phyloP scores from a whole-genome alignment of 2,888 invertebrate species.

The Gasteruption jaculator region DNA sequence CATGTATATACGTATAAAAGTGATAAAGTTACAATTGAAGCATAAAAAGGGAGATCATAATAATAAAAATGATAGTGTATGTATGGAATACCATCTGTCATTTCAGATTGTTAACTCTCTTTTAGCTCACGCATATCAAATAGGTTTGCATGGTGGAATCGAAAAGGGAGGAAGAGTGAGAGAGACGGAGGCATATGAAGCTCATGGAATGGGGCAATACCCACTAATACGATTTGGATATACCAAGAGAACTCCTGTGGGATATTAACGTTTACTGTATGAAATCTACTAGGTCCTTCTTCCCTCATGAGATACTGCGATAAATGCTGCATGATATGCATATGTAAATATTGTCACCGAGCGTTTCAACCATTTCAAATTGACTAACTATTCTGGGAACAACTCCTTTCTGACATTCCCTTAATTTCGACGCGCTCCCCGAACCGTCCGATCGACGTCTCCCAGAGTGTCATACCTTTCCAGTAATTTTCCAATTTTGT shows the following conservation, averaged over 20 bases:
- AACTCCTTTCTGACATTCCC: too few relatives aligned
- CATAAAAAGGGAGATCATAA: too few relatives aligned
- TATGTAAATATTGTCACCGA: slow-evolving; percentile 49
- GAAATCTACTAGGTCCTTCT: too few relatives aligned
- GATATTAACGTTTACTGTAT: slow-evolving; percentile 29
- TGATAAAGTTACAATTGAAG: not conserved
- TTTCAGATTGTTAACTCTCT: slow-evolving; percentile 47
- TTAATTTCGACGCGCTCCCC: too few relatives aligned
- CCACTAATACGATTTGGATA: slow-evolving; percentile 50
- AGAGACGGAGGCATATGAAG: slow-evolving; percentile 36
- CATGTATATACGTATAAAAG: too few relatives aligned
- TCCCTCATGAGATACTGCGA: slow-evolving; percentile 39
- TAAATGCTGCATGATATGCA: slow-evolving; percentile 50
- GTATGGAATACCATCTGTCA: slow-evolving; percentile 45
- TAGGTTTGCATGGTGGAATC: too few relatives aligned
- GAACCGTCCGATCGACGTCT: too few relatives aligned
- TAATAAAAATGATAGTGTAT: too few relatives aligned
- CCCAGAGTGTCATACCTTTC: too few relatives aligned
- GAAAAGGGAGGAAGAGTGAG: too few relatives aligned
- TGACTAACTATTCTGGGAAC: slow-evolving; percentile 28
- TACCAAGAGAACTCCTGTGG: slow-evolving; percentile 46
- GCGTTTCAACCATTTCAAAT: slow-evolving; percentile 40
- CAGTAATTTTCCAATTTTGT: too few relatives aligned
- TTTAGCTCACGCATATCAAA: slow-evolving; percentile 47
- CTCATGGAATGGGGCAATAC: slow-evolving; percentile 33